A percentile compares a stretch with the other conserved stretches of the same genome.
Conservation (phyloP, 2,888 invertebrate genomes). For the Stenurella melanura region DNA sequence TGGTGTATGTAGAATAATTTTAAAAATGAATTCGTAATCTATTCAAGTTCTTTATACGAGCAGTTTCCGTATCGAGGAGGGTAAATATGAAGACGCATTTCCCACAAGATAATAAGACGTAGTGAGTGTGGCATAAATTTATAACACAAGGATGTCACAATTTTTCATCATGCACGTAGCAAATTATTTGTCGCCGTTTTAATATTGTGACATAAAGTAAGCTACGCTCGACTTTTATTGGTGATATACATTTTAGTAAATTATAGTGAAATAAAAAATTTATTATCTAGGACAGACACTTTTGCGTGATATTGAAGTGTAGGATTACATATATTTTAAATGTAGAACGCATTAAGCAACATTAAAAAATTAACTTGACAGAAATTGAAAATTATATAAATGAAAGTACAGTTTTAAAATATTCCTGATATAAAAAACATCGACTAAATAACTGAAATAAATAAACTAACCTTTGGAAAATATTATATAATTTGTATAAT, state of each 20-base stretch:
- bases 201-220: slow-evolving; percentile 33
- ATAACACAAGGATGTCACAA: slow-evolving; percentile 17
- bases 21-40: not conserved
- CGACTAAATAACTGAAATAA: too few species aligned
- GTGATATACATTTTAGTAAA: slow-evolving; percentile 5
- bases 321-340: too few species aligned
- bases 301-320: too few species aligned
- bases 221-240: slow-evolving; percentile 3
- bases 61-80: not conserved
- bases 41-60: slow-evolving; percentile 1
- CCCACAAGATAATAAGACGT: slow-evolving; percentile 14
- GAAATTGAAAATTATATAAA: too few species aligned
- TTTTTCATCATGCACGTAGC: slow-evolving; percentile 25
- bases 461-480: too few species aligned
- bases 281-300: too few species aligned
- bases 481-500: too few species aligned
- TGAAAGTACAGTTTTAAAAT: too few species aligned
- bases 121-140: slow-evolving; percentile 22
- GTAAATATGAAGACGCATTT: slow-evolving; percentile 15
- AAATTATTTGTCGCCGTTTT: slow-evolving; percentile 34
- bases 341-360: too few species aligned
- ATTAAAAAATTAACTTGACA: too few species aligned
- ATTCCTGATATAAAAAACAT: too few species aligned
- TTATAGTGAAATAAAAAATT: not conserved
- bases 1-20: too few species aligned